These are phyloP conservation scores for Coregonus ussuriensis DNA, from an alignment of 2,797 vertebrate species.

Conservation along the genomic window DNA sequence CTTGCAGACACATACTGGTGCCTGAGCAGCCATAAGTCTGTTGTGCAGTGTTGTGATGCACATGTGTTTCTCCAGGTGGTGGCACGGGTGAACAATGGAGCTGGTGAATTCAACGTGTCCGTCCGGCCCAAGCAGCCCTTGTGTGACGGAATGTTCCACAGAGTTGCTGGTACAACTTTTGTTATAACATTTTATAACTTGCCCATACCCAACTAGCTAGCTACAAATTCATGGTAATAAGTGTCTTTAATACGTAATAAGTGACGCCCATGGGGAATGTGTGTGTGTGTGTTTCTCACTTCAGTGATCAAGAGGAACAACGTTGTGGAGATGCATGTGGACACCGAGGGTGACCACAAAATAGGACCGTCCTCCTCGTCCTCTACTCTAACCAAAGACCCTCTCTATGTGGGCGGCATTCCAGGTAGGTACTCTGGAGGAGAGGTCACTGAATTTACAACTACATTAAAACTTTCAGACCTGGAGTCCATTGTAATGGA, in stretches of 20 bases:
- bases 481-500: not conserved
- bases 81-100: constrained; percentile 78
- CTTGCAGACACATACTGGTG: not conserved
- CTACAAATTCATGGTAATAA: not conserved
- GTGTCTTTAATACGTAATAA: not conserved
- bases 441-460: not conserved
- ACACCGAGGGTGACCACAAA: constrained; percentile 77
- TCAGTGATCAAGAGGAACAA: constrained; percentile 84
- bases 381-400: constrained; percentile 60
- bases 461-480: not conserved
- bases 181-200: not conserved
- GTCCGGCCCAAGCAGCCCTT: constrained; percentile 79
- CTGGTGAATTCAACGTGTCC: constrained; percentile 78
- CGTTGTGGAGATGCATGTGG: constrained; percentile 82
- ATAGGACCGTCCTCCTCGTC: constrained; percentile 65
- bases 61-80: constrained; percentile 74
- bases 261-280: not conserved
- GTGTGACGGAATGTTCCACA: constrained; percentile 87
- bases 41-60: not conserved
- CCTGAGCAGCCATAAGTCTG: not conserved
- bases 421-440: constrained; percentile 78
- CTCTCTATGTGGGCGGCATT: constrained; percentile 85
- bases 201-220: not conserved
- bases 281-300: constrained; percentile 9
- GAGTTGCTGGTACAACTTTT: constrained; percentile 81